These are phyloP conservation scores for Pseudorhiza aurosa DNA, from an alignment of 30 jellyfish, hydroid and myxozoan species.

Conservation along the genomic window DNA sequence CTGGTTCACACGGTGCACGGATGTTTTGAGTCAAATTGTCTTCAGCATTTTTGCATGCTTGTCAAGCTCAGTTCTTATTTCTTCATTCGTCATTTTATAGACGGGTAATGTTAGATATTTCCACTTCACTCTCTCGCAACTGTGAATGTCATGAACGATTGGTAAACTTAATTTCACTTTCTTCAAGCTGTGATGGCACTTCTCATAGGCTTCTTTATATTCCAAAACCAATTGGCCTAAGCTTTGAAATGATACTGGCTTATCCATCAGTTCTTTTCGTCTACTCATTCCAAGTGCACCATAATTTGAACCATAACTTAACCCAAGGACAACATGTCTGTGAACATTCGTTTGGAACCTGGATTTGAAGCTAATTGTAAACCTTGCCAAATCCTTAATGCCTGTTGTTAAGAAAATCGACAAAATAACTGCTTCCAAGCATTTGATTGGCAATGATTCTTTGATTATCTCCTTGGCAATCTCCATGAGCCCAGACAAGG, in stretches of 20 bases:
- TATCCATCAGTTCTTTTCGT: constrained; percentile 75
- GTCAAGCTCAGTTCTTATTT: constrained; percentile 49
- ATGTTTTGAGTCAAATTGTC: too few relatives aligned
- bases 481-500: constrained; percentile 83
- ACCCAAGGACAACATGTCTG: constrained; percentile 91
- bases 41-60: constrained; percentile 69
- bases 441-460: constrained; percentile 85
- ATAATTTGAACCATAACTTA: constrained; percentile 51
- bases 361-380: constrained; percentile 85
- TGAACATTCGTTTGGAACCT: constrained; percentile 63
- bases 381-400: constrained; percentile 60
- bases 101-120: constrained; percentile 64
- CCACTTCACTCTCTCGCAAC: constrained; percentile 82
- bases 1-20: too few relatives aligned
- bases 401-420: constrained; percentile 78
- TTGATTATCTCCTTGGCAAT: constrained; percentile 84
- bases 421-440: constrained; percentile 89
- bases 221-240: constrained; percentile 63
- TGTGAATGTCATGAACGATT: constrained; percentile 65
- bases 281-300: constrained; percentile 97
- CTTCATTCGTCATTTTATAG: constrained; percentile 55
- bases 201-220: constrained; percentile 62
- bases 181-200: constrained; percentile 71
- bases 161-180: constrained; percentile 76
- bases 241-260: constrained; percentile 68